Conservation (phyloP, 2,797 vertebrate species). For the Anguilla obscura region DNA sequence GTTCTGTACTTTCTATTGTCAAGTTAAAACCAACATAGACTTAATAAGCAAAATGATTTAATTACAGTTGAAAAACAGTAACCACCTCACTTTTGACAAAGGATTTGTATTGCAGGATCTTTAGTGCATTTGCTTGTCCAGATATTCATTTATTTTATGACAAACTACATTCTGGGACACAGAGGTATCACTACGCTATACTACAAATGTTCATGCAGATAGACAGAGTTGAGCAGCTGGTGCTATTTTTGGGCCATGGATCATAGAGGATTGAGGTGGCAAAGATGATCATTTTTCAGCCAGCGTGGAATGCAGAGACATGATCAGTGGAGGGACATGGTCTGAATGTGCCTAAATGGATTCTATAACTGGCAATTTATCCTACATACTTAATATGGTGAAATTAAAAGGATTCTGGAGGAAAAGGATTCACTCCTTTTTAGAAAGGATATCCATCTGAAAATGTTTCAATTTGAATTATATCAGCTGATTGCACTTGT, state of each 20-base stretch:
- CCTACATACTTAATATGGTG: neutral
- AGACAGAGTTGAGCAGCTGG: conserved; percentile 7
- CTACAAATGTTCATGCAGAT: neutral
- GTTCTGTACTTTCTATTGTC: neutral
- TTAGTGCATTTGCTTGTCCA: neutral
- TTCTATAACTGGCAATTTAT: neutral
- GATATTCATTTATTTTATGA: neutral
- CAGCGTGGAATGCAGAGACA: neutral
- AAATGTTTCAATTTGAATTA: too few relatives aligned
- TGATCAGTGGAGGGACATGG: neutral
- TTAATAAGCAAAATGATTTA: neutral
- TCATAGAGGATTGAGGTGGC: conserved; percentile 12
- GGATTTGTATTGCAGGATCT: neutral
- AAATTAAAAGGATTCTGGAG: too few relatives aligned
- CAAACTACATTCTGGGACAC: neutral
- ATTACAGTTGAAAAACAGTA: neutral
- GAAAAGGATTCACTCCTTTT: too few relatives aligned
- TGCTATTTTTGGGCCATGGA: conserved; percentile 6
- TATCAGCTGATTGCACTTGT: too few relatives aligned
- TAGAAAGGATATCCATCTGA: too few relatives aligned
- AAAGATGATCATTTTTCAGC: conserved; percentile 12
- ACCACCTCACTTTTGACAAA: neutral
- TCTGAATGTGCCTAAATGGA: neutral
- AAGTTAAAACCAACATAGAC: neutral
- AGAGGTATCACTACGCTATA: neutral